Evolutionary conservation across 2,888 invertebrate species (phyloP), one percentile per base, ranked within the genome.

Genomic region (Oligia fasciuncula): DNA sequence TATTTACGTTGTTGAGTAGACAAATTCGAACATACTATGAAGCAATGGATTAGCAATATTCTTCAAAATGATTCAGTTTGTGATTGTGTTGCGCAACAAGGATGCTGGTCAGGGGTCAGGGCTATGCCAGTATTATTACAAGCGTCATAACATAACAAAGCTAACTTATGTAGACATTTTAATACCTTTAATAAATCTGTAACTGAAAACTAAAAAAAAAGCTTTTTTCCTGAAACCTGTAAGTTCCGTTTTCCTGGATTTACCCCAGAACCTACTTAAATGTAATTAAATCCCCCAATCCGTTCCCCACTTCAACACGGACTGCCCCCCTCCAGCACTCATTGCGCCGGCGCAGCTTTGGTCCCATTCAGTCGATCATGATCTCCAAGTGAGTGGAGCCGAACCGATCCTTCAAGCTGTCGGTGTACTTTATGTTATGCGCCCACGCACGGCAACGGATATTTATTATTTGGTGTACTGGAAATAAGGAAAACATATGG

Each of bases 371-470:
- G 93, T 97, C 96, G 62, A 97, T 94, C 96, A 96, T 96, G 85
- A 97, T 94, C 92, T 96, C 96, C 43, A 97, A 78, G 74, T 96
- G 96, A 1, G 96, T 96, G 80, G 96, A 96, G 14, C 95, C 96
- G 71, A 96, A 90, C 0, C 96, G 92, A 9, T 96, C 96, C 90
- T 96, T 96, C 35, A 96, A 91, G 81, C 96, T 96, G 73, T 94
- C 94, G 0, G 93, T 94, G 92, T 97, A 98, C 54, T 91, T 63
- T 75, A 98, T 97, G 93, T 98, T 98, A 87, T 96, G 97, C 0
- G 98, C 98, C 98, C 98, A 98, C 29, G 98, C 97, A 70, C 97
- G 97, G 92, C 98, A 98, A 71, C 98, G 97, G 66, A 98, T 97
- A 91, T 97, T 98, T 88, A 98, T 97, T 80, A 98, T 95, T 70